Base-by-base conservation (phyloP, 2,888 invertebrate species). In the Drosophila neutralis region DNA sequence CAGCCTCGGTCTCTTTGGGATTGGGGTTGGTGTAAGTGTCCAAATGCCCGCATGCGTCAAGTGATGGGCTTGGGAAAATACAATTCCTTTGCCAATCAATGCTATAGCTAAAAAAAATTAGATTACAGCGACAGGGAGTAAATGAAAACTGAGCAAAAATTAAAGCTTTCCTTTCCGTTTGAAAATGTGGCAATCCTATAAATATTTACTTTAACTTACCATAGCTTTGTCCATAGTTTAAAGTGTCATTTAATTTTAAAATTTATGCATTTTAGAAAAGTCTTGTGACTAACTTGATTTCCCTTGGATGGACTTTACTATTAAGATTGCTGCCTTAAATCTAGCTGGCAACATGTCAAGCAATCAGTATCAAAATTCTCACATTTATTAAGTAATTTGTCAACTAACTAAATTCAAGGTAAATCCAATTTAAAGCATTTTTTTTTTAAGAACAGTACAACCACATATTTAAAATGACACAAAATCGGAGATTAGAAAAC, bases 41-140 rank as follows among this genome's bases (percentile, higher is more conserved):
- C 45, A 45, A 45, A 2, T 24, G 57, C 52, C 10, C 31, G 35
- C 31, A 49, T 60, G 24, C 51, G 54, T 64, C 64, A 33, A 74
- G 71, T 57, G 78, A 48, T 62, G 59, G 67, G 65, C 73, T 35
- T 49, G 64, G 59, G 66, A 66, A 63, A 69, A 69, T 52, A 76
- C 62, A 73, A 76, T 78, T 72, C 35, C 58, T 52, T 33, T 57
- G 61, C 78, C 70, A 78, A 82, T 83, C 84, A 84, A 84, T 76
- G 80, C 62, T 42, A 66, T n/a, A 53, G 29, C 42, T 76, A 54
- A 42, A 24, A 40, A 45, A 69, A 75, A 65, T 65, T 49, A 57
- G 53, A 59, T 67, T 61, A 58, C 31, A 48, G 31, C 42, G 31
- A 33, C 48, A 38, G 27, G n/a, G 24, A 64, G 2, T 36, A 4